These are phyloP conservation scores for Orchesellides sinensis DNA, from an alignment of 2,888 invertebrate species.

Conservation along the genomic window DNA sequence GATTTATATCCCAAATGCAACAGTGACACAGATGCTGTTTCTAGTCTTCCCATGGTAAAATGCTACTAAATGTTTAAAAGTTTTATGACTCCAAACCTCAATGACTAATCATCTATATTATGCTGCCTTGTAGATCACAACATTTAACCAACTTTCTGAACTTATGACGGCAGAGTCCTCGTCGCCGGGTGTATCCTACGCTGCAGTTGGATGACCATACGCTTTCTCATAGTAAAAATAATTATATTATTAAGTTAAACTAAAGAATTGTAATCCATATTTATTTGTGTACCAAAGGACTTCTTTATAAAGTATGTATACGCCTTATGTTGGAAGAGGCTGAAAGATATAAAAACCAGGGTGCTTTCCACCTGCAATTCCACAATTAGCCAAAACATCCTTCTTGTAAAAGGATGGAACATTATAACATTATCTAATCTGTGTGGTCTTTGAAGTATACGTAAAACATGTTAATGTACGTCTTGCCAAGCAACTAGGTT, in stretches of 20 bases:
- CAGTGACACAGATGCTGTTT: constrained; percentile 73
- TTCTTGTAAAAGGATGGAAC: no score
- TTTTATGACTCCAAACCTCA: not conserved
- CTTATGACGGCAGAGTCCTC: constrained; percentile 69
- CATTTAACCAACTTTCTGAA: constrained; percentile 74
- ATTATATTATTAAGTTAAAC: not conserved
- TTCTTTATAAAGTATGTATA: not conserved
- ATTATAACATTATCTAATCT: no score
- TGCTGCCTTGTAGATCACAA: constrained; percentile 68
- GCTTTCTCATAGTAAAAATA: constrained; percentile 1
- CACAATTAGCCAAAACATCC: no score
- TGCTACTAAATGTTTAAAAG: constrained; percentile 6
- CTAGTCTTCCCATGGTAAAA: constrained; percentile 74
- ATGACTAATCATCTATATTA: not conserved
- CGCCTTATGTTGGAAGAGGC: not conserved
- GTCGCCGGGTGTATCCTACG: constrained; percentile 20
- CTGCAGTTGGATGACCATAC: constrained; percentile 32
- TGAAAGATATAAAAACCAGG: not conserved
- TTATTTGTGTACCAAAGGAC: constrained; percentile 8
- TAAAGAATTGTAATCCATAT: not conserved
- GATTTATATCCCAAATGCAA: constrained; percentile 73
- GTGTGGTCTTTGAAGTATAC: no score
- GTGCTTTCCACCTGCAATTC: no score
- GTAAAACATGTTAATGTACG: no score
- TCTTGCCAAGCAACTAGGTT: no score